Evolutionary conservation across 1,140 invertebrate genomes (phyloP).

Genomic region (Octopus bimaculoides): DNA sequence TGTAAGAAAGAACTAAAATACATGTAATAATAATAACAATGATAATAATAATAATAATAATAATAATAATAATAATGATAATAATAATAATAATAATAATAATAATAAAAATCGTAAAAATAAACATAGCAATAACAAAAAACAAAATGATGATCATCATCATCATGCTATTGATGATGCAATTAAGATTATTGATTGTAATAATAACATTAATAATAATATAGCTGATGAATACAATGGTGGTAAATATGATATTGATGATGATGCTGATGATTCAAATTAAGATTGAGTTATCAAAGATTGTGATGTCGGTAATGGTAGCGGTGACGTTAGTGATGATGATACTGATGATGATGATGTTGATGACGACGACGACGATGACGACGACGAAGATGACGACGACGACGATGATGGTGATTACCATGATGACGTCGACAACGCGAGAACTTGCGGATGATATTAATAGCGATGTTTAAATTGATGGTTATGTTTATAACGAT

Average conservation of each 20-base stretch:
- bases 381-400: not conserved
- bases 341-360: not conserved
- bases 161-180: not conserved
- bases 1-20: not conserved
- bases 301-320: not conserved
- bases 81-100: not conserved
- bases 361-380: not conserved
- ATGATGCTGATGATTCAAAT: not conserved
- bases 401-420: not conserved
- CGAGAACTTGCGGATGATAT: not conserved
- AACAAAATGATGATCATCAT: not conserved
- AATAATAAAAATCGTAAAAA: not conserved
- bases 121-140: not conserved
- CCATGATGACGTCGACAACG: not conserved
- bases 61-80: not conserved
- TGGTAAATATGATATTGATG: not conserved
- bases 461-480: not conserved
- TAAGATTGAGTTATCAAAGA: not conserved
- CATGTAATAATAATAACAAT: not conserved
- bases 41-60: not conserved
- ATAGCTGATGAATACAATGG: not conserved
- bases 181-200: not conserved
- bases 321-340: not conserved
- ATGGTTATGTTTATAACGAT: too few species aligned
- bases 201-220: not conserved